phyloP scores from a whole-genome alignment of 2,888 invertebrate genomes.

The Lutraria lutraria region DNA sequence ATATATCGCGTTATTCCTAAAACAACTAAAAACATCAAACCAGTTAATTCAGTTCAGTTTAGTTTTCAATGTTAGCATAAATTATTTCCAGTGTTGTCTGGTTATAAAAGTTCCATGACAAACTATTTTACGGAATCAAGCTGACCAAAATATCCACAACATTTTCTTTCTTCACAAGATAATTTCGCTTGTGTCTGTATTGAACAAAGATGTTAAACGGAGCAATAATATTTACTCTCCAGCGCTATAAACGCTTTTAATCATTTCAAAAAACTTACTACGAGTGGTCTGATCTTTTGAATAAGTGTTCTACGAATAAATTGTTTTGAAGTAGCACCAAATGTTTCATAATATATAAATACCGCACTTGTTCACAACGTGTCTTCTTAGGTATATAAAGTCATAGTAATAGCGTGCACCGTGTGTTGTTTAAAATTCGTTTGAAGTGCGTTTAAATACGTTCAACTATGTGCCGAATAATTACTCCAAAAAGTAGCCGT shows the following conservation, averaged over 20 bases:
- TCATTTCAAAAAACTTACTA: not conserved
- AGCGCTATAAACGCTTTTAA: not conserved
- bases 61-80: no score
- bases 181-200: no score
- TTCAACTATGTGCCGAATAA: not conserved
- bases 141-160: no score
- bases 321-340: not conserved
- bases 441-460: not conserved
- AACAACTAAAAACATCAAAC: no score
- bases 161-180: no score
- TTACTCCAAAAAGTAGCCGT: not conserved
- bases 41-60: no score
- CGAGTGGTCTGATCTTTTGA: not conserved
- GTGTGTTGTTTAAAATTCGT: not conserved
- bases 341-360: slow-evolving; percentile 1
- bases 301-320: not conserved
- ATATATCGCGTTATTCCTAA: no score
- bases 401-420: not conserved
- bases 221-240: not conserved
- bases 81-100: no score
- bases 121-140: no score
- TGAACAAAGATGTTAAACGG: no score
- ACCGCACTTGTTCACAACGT: not conserved
- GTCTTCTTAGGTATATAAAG: not conserved
- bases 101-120: no score